Conservation (phyloP, 1,140 invertebrate species). For the Atta colombica region DNA sequence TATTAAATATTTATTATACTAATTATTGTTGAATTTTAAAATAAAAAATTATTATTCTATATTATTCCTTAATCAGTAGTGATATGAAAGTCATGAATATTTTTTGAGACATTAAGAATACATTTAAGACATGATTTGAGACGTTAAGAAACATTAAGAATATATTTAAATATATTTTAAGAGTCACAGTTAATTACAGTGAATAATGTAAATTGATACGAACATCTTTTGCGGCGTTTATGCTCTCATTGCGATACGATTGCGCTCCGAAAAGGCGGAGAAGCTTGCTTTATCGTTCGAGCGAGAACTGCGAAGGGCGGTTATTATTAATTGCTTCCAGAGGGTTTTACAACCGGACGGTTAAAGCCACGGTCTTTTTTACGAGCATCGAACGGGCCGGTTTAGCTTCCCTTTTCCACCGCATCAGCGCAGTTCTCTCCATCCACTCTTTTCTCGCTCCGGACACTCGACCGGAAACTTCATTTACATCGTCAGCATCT, state of each 20-base stretch:
- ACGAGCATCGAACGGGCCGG: conserved; percentile 65
- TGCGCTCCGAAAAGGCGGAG: conserved; percentile 36
- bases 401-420: conserved; percentile 19
- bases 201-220: not conserved
- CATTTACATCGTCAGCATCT: conserved; percentile 75
- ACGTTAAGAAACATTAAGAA: not conserved
- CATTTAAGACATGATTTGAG: not conserved
- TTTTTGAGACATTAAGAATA: not conserved
- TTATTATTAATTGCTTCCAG: conserved; percentile 72
- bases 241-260: conserved; percentile 31
- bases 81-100: not conserved
- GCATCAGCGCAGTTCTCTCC: not conserved
- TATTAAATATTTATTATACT: not conserved
- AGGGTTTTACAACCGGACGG: conserved; percentile 62
- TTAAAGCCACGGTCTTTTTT: conserved; percentile 71
- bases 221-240: conserved; percentile 13
- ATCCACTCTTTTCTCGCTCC: conserved; percentile 30
- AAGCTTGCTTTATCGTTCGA: conserved; percentile 44
- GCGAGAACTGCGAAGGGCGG: conserved; percentile 47
- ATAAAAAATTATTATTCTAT: not conserved
- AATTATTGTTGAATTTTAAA: not conserved
- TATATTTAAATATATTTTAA: not conserved
- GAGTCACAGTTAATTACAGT: not conserved
- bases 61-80: not conserved
- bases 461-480: conserved; percentile 67